Evolutionary conservation across 92 coral and sea anemone species (phyloP), one percentile per base, ranked within the genome.

Genomic region (Blastomussa wellsi): DNA sequence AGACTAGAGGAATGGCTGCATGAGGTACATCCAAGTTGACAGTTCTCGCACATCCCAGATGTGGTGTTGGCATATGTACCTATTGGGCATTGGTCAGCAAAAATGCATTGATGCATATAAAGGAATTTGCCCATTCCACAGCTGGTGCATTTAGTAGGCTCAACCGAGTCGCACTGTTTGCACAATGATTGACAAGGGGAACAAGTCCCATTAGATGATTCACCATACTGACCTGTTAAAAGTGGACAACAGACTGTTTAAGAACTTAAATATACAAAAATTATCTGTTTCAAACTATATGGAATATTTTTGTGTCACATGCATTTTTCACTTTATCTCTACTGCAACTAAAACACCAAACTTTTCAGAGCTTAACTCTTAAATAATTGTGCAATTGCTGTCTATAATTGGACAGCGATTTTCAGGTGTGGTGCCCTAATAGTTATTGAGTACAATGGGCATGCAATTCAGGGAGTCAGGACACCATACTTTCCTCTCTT

Each of bases 61-160:
- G 88, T 84, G 32, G 55, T 22, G 79, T 92, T 94, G 3, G 95
- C 90, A 83, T 85, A 94, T 31, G 94, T 88, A 36, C 90, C 91
- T 49, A 51, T 64, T 26, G 95, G 90, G 74, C 95, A 95, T 42
- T 90, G 88, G n/a, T 76, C 57, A 2, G 90, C 77, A 41, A 84
- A 73, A 37, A 92, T 69, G 69, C 98, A 95, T 77, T 81, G 77
- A 51, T 67, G 86, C 53, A 89, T 77, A 75, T 92, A 76, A 39
- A 95, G 90, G 74, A 80, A 95, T 79, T 80, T 72, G 76, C 82
- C 93, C 16, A 59, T 39, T 48, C 33, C 64, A 79, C 98, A 95
- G 22, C 90, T 89, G 24, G 89, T 94, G 76, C 98, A 95, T 39
- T 86, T 89, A 17, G 82, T 59, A 13, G 98, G 95, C 24, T 94